Percentiles rank a stretch among this genome's conserved stretches.
Evolutionary conservation across 2,797 vertebrate species (phyloP).

Genomic region (Taeniopygia guttata): DNA sequence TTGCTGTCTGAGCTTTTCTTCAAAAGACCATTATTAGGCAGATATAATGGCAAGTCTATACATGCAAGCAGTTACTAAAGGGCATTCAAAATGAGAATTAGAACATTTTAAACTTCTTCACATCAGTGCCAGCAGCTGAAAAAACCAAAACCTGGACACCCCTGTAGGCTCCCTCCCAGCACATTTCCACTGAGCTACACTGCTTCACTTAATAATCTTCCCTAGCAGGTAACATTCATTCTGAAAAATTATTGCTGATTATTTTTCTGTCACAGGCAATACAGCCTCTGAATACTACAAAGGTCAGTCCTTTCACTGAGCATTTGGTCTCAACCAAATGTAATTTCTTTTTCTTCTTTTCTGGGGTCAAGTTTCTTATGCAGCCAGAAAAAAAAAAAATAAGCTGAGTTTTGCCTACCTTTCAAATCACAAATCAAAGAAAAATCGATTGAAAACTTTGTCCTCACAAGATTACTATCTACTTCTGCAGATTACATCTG

Average conservation of each 20-base stretch:
- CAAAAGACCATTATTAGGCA: background rate
- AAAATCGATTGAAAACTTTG: background rate
- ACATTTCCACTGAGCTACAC: background rate
- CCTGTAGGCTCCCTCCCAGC: background rate
- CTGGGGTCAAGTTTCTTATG: background rate
- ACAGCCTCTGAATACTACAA: background rate
- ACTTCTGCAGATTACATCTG: background rate
- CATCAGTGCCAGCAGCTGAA: conserved; percentile 2
- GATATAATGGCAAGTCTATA: background rate
- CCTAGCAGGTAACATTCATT: conserved; percentile 20
- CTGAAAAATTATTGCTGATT: background rate
- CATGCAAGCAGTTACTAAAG: background rate
- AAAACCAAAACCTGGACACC: background rate
- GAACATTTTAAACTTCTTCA: background rate
- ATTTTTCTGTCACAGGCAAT: background rate
- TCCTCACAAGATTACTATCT: background rate
- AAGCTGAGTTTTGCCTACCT: background rate
- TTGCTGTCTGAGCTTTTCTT: background rate
- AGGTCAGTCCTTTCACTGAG: background rate
- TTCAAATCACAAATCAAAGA: background rate
- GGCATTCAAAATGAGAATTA: background rate
- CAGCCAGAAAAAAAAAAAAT: background rate
- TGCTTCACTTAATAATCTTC: background rate
- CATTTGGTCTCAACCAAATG: background rate
- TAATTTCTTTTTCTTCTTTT: background rate